These are phyloP conservation scores for Tetramorium alpestre DNA, from an alignment of 1,140 invertebrate genomes.

Conservation along the genomic window DNA sequence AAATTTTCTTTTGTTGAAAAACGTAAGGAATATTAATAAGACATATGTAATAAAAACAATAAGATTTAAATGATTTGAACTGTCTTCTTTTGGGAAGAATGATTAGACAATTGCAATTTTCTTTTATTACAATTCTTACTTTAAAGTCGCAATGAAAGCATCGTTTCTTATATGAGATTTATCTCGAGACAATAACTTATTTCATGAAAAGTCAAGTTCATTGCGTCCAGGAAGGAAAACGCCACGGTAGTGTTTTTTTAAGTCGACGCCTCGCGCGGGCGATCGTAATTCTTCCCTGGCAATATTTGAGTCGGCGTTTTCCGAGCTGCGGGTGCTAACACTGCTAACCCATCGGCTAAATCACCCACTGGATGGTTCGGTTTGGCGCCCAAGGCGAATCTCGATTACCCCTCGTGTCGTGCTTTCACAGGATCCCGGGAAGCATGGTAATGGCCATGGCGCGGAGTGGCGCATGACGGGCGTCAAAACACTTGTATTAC, in stretches of 20 bases:
- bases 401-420: slow-evolving; percentile 57
- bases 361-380: neutral
- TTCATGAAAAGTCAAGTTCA: neutral
- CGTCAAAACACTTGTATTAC: slow-evolving; percentile 71
- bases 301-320: slow-evolving; percentile 77
- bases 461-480: slow-evolving; percentile 40
- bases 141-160: neutral
- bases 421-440: slow-evolving; percentile 38
- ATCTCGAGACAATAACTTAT: neutral
- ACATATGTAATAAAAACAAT: neutral
- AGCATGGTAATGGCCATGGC: slow-evolving; percentile 51
- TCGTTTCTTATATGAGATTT: neutral
- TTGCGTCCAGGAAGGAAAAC: slow-evolving; percentile 4
- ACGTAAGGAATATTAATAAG: neutral
- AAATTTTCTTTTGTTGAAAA: no score
- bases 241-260: neutral
- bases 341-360: slow-evolving; percentile 58
- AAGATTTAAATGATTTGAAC: neutral
- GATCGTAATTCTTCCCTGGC: slow-evolving; percentile 72
- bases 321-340: slow-evolving; percentile 30
- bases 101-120: neutral
- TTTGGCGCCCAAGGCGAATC: slow-evolving; percentile 55
- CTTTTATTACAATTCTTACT: neutral
- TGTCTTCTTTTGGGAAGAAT: neutral
- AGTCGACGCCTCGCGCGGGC: neutral